Evolutionary conservation across 2,888 invertebrate species (phyloP).

Genomic region (Aleiodes leptofemur): DNA sequence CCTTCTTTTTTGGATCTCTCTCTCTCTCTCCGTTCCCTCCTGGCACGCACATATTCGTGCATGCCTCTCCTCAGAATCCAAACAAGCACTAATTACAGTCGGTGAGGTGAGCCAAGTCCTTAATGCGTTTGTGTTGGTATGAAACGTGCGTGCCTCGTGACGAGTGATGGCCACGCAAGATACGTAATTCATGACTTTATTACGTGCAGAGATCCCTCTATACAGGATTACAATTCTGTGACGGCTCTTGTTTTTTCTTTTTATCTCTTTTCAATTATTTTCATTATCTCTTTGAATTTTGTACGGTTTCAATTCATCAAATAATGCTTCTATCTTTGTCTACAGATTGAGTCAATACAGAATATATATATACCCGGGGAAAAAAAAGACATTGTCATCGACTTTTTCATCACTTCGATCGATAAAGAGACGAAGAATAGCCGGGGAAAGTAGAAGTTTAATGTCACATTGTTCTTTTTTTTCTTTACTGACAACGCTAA

Average conservation of each 20-base stretch:
- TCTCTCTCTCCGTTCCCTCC: slow-evolving; percentile 13
- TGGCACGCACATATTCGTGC: slow-evolving; percentile 54
- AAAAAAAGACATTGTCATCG: slow-evolving; percentile 1
- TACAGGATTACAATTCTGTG: slow-evolving; percentile 42
- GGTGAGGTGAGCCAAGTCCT: slow-evolving; percentile 50
- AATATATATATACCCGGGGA: background rate
- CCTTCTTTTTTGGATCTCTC: slow-evolving; percentile 14
- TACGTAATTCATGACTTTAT: slow-evolving; percentile 60
- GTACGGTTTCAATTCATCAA: no score
- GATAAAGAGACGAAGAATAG: slow-evolving; percentile 24
- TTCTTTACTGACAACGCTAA: slow-evolving; percentile 2
- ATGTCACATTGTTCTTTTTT: background rate
- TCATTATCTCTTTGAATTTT: background rate
- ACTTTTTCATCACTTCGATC: slow-evolving; percentile 23
- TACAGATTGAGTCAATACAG: slow-evolving; percentile 7
- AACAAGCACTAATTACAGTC: slow-evolving; percentile 59
- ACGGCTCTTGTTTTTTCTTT: slow-evolving; percentile 47
- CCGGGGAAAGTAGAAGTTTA: slow-evolving; percentile 18
- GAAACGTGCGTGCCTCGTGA: slow-evolving; percentile 47
- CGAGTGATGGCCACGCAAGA: slow-evolving; percentile 57
- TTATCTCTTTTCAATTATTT: slow-evolving; percentile 1
- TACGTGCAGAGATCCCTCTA: slow-evolving; percentile 53
- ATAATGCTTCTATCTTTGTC: no score
- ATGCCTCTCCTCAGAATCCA: slow-evolving; percentile 50
- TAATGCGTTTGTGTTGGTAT: slow-evolving; percentile 33